A percentile compares a stretch with the other conserved stretches of the same genome.
Evolutionary conservation across 2,113 vertebrate species (phyloP).

Genomic region (Oreotrochilus melanogaster): DNA sequence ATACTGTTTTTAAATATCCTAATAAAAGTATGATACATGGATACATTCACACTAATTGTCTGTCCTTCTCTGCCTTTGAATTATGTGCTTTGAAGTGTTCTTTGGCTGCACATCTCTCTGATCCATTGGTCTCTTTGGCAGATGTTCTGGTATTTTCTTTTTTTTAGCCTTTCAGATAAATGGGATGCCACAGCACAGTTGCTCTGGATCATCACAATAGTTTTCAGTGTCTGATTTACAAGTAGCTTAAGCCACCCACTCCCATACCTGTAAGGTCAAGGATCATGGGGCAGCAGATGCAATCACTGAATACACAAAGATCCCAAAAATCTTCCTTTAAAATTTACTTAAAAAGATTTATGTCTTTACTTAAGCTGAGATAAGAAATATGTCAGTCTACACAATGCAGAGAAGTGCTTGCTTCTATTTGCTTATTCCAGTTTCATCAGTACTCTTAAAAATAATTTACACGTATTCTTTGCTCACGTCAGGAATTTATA

Average conservation of each 20-base stretch:
- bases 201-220: background rate
- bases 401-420: background rate
- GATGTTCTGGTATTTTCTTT: background rate
- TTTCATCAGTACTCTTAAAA: slow-evolving; percentile 5
- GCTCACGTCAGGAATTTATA: slow-evolving; percentile 10
- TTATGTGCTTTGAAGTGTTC: background rate
- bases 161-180: background rate
- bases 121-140: background rate
- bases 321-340: background rate
- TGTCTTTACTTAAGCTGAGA: background rate
- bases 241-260: background rate
- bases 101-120: background rate
- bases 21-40: accelerated
- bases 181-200: background rate
- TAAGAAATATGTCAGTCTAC: background rate
- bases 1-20: background rate
- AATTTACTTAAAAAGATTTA: too few species aligned
- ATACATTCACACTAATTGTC: background rate
- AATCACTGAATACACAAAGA: background rate
- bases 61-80: background rate
- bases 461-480: background rate
- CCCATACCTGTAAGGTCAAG: background rate
- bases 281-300: background rate
- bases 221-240: background rate
- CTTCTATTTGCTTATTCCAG: background rate